phyloP scores from a whole-genome alignment of 2,797 vertebrate species.

The Coilia nasus region DNA sequence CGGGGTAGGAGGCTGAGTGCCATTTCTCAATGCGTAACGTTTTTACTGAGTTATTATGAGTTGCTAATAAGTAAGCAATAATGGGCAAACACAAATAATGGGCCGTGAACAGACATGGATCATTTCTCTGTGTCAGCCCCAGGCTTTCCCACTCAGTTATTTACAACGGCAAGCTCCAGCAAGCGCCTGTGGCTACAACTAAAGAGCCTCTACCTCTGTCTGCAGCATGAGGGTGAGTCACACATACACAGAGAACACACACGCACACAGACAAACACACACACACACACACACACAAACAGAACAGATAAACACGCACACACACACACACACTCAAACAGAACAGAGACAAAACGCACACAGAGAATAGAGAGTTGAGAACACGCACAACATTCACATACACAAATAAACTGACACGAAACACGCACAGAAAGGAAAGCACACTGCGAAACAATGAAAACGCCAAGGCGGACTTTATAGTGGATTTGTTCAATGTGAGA shows the following conservation, averaged over 20 bases:
- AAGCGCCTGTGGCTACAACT: not conserved
- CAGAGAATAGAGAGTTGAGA: too few relatives aligned
- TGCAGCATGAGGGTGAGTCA: not conserved
- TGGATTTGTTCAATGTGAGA: not conserved
- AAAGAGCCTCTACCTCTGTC: slow-evolving; percentile 17
- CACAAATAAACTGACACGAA: not conserved
- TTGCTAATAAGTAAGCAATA: slow-evolving; percentile 21
- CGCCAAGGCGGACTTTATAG: not conserved
- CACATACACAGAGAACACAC: not conserved
- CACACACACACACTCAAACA: too few relatives aligned
- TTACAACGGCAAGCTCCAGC: not conserved
- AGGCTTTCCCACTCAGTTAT: not conserved
- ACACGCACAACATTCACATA: not conserved
- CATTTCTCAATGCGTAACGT: not conserved
- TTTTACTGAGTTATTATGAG: slow-evolving; percentile 20
- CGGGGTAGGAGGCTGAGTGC: not conserved
- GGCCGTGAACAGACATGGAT: slow-evolving; percentile 4
- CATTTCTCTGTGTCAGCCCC: slow-evolving; percentile 3
- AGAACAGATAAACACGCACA: too few relatives aligned
- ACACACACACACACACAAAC: too few relatives aligned
- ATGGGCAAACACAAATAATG: slow-evolving; percentile 25
- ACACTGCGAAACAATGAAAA: not conserved
- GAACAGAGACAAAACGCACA: too few relatives aligned
- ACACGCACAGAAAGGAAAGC: not conserved
- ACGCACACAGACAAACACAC: too few relatives aligned